Evolutionary conservation across 2,113 vertebrate genomes (phyloP).

Genomic region (Toxotes jaculatrix): DNA sequence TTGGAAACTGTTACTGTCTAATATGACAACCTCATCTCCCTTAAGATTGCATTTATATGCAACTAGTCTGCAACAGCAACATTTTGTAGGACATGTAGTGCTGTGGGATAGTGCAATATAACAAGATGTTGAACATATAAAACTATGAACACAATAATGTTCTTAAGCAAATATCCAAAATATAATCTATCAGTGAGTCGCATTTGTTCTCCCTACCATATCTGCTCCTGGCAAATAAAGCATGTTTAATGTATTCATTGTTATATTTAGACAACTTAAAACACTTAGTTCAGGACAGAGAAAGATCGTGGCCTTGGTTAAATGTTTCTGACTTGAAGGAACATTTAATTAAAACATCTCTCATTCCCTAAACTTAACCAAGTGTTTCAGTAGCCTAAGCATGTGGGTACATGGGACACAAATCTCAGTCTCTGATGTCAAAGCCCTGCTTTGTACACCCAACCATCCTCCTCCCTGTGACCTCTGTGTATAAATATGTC

Average conservation of each 20-base stretch:
- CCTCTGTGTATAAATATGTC: not conserved
- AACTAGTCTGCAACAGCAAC: too few relatives aligned
- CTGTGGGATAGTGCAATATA: too few relatives aligned
- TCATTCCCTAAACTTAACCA: too few relatives aligned
- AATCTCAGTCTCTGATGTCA: not conserved
- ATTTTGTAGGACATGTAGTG: not conserved
- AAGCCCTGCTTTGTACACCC: not conserved
- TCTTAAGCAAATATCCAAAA: not conserved
- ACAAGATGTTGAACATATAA: not conserved
- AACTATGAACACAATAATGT: not conserved
- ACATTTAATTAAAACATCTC: too few relatives aligned
- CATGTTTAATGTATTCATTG: not conserved
- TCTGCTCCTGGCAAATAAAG: not conserved
- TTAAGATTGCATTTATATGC: too few relatives aligned
- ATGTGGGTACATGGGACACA: not conserved
- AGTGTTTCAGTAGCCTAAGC: not conserved
- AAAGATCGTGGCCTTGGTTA: too few relatives aligned
- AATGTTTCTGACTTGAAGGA: too few relatives aligned
- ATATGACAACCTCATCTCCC: too few relatives aligned
- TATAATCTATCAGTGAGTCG: too few relatives aligned
- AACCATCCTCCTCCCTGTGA: not conserved
- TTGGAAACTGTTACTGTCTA: not conserved
- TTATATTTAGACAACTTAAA: not conserved
- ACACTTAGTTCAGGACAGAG: too few relatives aligned
- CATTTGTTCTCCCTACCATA: not conserved